Base-by-base conservation (phyloP, 2,888 invertebrate genomes). In the Cetonia aurata region DNA sequence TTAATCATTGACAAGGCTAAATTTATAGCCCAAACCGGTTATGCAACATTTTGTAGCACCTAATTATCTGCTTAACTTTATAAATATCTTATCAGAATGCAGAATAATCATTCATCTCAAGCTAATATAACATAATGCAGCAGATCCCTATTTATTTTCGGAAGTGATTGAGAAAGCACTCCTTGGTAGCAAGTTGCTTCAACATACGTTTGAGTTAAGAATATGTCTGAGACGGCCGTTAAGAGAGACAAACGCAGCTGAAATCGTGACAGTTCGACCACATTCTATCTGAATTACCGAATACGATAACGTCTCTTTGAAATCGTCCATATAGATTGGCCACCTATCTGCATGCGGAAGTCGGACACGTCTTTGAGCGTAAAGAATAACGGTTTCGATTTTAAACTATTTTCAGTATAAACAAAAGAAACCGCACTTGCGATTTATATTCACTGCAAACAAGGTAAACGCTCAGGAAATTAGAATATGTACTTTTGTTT, bases 271-370 rank as follows among this genome's bases (percentile, higher is more conserved):
- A 37, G 59, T 25, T 25, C 59, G 25, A 17, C 77, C 78, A 80
- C 79, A 77, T 74, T 79, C 79, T 80, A 70, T 74, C 67, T 70
- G 71, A 75, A 72, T 53, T 73, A 75, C 77, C 75, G 77, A 75
- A 79, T 75, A 80, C 79, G 82, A 82, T 82, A 82, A 82, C 81
- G 78, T 79, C 79, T 79, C 80, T 82, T 82, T 81, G 81, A 80
- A 81, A 81, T 82, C 81, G 80, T 79, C 79, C 25, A 4, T 80
- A 77, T 80, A 79, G 79, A 80, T 81, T 80, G 78, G 79, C 80
- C 80, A 79, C 79, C 79, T 78, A 80, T 80, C 80, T 80, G 77
- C 79, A 81, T 80, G 75, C 78, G 73, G 62, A 62, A 48, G 44
- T 19, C 60, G n/a, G 46, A 31, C 25, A 25, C 25, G 25, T 44